These are phyloP conservation scores for Drosophila mimica DNA, from an alignment of 2,888 invertebrate genomes.

Conservation along the genomic window DNA sequence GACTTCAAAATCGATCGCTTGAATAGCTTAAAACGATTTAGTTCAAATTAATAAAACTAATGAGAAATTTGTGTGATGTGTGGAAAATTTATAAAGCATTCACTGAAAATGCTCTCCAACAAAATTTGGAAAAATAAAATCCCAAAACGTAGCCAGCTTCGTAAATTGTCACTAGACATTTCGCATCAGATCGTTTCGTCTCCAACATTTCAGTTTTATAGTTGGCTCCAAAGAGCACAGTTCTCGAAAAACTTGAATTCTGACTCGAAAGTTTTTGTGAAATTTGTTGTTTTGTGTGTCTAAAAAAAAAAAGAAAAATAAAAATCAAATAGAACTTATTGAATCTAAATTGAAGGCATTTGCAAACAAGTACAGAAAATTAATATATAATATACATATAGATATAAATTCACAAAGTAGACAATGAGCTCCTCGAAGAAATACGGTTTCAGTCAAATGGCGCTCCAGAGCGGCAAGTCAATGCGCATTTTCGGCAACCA, in stretches of 20 bases:
- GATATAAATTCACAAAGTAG: background rate
- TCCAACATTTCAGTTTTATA: conserved; percentile 35
- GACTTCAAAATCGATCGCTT: background rate
- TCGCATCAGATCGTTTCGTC: background rate
- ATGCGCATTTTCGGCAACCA: background rate
- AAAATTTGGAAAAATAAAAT: background rate
- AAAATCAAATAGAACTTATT: background rate
- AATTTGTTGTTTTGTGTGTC: conserved; percentile 26
- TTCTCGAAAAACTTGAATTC: conserved; percentile 26
- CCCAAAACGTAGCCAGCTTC: conserved; percentile 1
- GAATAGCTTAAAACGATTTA: background rate
- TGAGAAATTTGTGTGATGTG: background rate
- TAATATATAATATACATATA: background rate
- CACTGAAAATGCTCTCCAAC: background rate
- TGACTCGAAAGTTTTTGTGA: conserved; percentile 25
- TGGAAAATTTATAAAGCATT: background rate
- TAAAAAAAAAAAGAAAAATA: background rate
- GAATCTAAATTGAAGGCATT: conserved; percentile 38
- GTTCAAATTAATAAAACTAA: background rate
- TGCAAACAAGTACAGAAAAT: background rate
- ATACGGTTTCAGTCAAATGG: conserved; percentile 16
- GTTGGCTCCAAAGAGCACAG: conserved; percentile 29
- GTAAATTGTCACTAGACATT: background rate
- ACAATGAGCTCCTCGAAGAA: conserved; percentile 25
- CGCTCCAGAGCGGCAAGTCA: conserved; percentile 16